phyloP scores from a whole-genome alignment of 2,888 invertebrate species.

The Drosophila nr. medialis region DNA sequence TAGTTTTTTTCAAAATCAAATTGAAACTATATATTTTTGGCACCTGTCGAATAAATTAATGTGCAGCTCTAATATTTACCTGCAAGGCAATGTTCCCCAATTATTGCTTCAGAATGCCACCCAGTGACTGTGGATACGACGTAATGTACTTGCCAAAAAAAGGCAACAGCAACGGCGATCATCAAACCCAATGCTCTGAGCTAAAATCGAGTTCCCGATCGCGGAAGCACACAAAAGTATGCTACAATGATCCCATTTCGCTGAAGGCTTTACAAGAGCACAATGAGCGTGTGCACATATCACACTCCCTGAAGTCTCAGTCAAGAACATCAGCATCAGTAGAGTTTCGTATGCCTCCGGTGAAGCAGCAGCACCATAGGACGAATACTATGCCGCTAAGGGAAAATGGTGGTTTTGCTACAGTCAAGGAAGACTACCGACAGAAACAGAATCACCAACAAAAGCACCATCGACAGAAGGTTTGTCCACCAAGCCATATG shows the following conservation, averaged over 20 bases:
- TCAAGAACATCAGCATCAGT: not conserved
- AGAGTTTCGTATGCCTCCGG: slow-evolving; percentile 37
- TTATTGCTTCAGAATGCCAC: slow-evolving; percentile 62
- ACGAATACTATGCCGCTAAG: not conserved
- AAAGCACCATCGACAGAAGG: not conserved
- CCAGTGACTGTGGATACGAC: slow-evolving; percentile 47
- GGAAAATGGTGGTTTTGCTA: not conserved
- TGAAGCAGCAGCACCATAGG: slow-evolving; percentile 8
- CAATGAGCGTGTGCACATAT: slow-evolving; percentile 4
- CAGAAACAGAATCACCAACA: slow-evolving; percentile 1
- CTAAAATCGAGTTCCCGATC: not conserved
- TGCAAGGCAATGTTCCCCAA: slow-evolving; percentile 63
- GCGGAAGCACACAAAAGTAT: slow-evolving; percentile 1
- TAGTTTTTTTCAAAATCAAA: slow-evolving; percentile 17
- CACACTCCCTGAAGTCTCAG: slow-evolving; percentile 5
- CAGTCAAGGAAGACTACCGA: not conserved
- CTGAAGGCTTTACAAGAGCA: slow-evolving; percentile 5
- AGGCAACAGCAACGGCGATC: not conserved
- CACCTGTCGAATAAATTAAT: slow-evolving; percentile 19
- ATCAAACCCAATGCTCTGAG: not conserved
- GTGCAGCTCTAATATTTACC: slow-evolving; percentile 13
- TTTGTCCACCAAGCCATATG: not conserved
- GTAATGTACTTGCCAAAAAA: slow-evolving; percentile 35
- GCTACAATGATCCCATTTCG: slow-evolving; percentile 1
- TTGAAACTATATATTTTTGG: slow-evolving; percentile 16